Evolutionary conservation across 2,797 vertebrate species (phyloP).

Genomic region (Orestias chungarensis): DNA sequence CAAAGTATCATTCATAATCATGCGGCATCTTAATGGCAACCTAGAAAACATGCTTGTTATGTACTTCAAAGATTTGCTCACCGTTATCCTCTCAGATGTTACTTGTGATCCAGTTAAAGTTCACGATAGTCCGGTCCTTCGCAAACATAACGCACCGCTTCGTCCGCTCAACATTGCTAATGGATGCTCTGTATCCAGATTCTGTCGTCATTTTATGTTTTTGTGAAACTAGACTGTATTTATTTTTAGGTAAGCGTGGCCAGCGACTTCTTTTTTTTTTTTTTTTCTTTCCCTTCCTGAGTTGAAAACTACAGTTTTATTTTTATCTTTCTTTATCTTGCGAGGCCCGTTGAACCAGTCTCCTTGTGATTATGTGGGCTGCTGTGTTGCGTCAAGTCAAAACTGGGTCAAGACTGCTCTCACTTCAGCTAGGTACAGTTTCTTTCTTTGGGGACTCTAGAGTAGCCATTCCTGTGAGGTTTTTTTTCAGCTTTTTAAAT

Average conservation of each 20-base stretch:
- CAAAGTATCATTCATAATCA: neutral
- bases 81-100: neutral
- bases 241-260: constrained; percentile 40
- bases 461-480: constrained; percentile 8
- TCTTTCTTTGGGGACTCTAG: constrained; percentile 12
- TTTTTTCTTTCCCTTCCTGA: constrained; percentile 34
- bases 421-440: constrained; percentile 19
- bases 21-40: neutral
- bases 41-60: neutral
- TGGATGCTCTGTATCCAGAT: neutral
- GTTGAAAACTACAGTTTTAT: constrained; percentile 40
- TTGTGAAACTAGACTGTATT: constrained; percentile 50
- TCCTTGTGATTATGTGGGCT: constrained; percentile 31
- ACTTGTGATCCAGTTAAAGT: neutral
- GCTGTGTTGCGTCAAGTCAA: constrained; percentile 29
- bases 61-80: neutral
- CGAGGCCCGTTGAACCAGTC: constrained; percentile 21
- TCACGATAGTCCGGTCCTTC: neutral
- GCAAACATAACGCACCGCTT: constrained; percentile 1
- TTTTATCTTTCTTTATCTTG: constrained; percentile 52
- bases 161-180: constrained; percentile 8
- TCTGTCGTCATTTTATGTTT: constrained; percentile 7
- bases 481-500: constrained; percentile 4
- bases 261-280: constrained; percentile 39
- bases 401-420: constrained; percentile 45